These are phyloP conservation scores for Melangyna quadrimaculata DNA, from an alignment of 2,888 invertebrate genomes.

Conservation along the genomic window DNA sequence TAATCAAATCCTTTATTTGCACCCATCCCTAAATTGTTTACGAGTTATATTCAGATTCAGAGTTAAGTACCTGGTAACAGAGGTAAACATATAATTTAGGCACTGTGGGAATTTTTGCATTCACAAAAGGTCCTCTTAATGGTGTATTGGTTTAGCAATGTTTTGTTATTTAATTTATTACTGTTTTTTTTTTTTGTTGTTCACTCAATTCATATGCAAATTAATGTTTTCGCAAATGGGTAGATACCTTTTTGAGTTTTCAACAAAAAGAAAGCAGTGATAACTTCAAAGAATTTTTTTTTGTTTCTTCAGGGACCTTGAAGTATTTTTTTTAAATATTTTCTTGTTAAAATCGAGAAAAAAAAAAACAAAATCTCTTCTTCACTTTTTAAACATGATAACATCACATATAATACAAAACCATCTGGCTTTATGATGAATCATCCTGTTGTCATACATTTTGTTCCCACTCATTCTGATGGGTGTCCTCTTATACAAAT, in stretches of 20 bases:
- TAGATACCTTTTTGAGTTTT: neutral
- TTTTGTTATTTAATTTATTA: slow-evolving; percentile 40
- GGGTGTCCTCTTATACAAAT: slow-evolving; percentile 45
- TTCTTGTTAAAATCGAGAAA: neutral
- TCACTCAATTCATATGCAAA: slow-evolving; percentile 20
- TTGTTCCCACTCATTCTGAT: slow-evolving; percentile 41
- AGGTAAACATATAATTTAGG: slow-evolving; percentile 66
- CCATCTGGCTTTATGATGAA: slow-evolving; percentile 43
- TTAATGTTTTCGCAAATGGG: neutral
- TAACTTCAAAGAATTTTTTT: neutral
- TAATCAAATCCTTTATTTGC: slow-evolving; percentile 30
- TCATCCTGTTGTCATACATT: slow-evolving; percentile 46
- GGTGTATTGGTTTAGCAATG: slow-evolving; percentile 24
- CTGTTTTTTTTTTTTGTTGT: neutral
- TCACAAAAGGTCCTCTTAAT: slow-evolving; percentile 24
- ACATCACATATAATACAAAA: neutral
- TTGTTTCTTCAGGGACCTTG: neutral
- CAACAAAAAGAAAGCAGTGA: neutral
- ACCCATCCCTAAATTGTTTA: slow-evolving; percentile 26
- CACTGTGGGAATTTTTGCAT: slow-evolving; percentile 59
- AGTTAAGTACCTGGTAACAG: slow-evolving; percentile 69
- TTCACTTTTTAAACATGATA: neutral
- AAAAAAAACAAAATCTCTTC: neutral
- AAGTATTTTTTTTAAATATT: neutral
- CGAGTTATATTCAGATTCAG: neutral